phyloP scores from a whole-genome alignment of 2,113 vertebrate species.

The Cisticola juncidis region DNA sequence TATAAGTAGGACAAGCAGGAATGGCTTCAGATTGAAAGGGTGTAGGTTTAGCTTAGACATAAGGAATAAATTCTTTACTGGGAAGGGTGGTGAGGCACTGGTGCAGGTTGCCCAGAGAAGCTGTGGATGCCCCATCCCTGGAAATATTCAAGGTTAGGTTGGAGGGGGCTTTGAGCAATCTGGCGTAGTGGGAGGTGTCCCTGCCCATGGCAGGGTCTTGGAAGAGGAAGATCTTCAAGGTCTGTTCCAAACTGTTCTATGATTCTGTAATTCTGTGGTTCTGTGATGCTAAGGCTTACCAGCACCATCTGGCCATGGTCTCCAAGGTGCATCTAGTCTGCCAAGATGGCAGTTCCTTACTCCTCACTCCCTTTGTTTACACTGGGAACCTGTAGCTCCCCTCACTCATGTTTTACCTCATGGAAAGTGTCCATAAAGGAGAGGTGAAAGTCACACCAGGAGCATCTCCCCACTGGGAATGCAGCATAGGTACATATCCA shows the following conservation, averaged over 20 bases:
- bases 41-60: background rate
- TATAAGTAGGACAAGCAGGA: background rate
- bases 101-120: background rate
- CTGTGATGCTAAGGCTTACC: background rate
- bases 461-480: background rate
- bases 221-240: background rate
- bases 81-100: background rate
- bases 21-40: background rate
- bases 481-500: fast-evolving
- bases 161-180: background rate
- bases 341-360: background rate
- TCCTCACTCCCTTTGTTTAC: background rate
- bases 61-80: background rate
- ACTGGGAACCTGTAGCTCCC: background rate
- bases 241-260: background rate
- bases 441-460: background rate
- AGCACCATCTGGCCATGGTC: background rate
- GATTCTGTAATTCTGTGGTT: background rate
- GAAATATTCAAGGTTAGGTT: background rate
- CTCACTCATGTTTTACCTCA: background rate
- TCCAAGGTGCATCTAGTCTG: background rate
- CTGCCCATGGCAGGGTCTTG: background rate
- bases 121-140: background rate
- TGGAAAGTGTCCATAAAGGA: background rate
- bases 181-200: background rate